Percentiles rank a stretch among this genome's conserved stretches.
Conservation (phyloP, 2,797 vertebrate genomes). For the Chaenodraco wilsoni region DNA sequence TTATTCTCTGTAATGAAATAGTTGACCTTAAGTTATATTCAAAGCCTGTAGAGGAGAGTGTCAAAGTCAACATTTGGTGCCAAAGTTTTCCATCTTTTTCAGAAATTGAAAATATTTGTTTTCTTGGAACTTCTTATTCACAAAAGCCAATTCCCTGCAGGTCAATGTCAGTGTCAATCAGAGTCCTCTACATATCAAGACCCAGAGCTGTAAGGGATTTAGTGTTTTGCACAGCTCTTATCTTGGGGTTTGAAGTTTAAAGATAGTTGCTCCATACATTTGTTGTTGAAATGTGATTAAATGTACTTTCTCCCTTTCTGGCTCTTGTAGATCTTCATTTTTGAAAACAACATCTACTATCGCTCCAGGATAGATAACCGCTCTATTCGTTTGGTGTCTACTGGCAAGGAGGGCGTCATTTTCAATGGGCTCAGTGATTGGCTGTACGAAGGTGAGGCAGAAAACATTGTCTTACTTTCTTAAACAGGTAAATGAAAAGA, state of each 20-base stretch:
- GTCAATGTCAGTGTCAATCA: slow-evolving; percentile 9
- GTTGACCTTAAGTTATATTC: slow-evolving; percentile 70
- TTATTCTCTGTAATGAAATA: slow-evolving; percentile 74
- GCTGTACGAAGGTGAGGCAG: slow-evolving; percentile 94
- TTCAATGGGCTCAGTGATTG: slow-evolving; percentile 98
- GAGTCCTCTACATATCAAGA: background rate
- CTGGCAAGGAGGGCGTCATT: slow-evolving; percentile 94
- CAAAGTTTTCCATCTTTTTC: slow-evolving; percentile 39
- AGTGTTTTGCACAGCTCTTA: background rate
- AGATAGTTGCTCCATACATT: background rate
- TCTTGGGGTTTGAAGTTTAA: background rate
- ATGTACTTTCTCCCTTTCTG: background rate
- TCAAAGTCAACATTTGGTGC: slow-evolving; percentile 58
- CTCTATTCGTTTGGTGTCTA: slow-evolving; percentile 95
- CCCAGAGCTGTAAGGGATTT: background rate
- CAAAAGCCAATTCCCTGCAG: background rate
- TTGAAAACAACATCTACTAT: slow-evolving; percentile 99
- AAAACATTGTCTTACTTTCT: background rate
- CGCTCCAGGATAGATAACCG: slow-evolving; percentile 93
- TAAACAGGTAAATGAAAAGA: background rate
- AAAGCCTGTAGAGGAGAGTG: slow-evolving; percentile 33
- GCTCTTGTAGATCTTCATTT: slow-evolving; percentile 92
- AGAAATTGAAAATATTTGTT: slow-evolving; percentile 30
- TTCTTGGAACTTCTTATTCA: slow-evolving; percentile 1
- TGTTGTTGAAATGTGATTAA: background rate